A percentile compares a stretch with the other conserved stretches of the same genome.
Conservation (phyloP, 2,797 vertebrate genomes). For the Furcifer pardalis region DNA sequence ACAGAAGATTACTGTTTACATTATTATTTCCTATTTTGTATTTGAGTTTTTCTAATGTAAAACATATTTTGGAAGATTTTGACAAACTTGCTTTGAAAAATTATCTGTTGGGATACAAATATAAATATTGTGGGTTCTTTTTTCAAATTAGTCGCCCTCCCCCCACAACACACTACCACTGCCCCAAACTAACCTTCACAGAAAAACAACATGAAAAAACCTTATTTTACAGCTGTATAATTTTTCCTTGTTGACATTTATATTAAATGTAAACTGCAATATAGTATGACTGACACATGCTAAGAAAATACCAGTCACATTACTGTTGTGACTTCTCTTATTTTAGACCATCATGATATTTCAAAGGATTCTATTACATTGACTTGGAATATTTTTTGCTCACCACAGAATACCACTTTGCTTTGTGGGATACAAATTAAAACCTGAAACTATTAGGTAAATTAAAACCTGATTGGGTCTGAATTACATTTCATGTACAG, state of each 20-base stretch:
- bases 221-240: background rate
- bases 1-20: background rate
- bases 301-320: background rate
- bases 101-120: background rate
- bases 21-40: background rate
- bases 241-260: background rate
- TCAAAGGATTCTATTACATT: background rate
- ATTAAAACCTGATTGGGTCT: background rate
- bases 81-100: constrained; percentile 12
- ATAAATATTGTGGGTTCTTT: background rate
- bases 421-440: background rate
- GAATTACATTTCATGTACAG: background rate
- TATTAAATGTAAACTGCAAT: background rate
- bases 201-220: background rate
- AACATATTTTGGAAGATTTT: background rate
- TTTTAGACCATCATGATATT: background rate
- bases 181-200: background rate
- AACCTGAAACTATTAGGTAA: background rate
- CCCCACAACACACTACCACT: background rate
- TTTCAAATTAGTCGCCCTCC: background rate
- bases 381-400: background rate
- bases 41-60: constrained; percentile 4
- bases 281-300: background rate
- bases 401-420: background rate
- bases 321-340: background rate